These are phyloP conservation scores for Elysia chlorotica DNA, from an alignment of 1,140 invertebrate species.

Conservation along the genomic window DNA sequence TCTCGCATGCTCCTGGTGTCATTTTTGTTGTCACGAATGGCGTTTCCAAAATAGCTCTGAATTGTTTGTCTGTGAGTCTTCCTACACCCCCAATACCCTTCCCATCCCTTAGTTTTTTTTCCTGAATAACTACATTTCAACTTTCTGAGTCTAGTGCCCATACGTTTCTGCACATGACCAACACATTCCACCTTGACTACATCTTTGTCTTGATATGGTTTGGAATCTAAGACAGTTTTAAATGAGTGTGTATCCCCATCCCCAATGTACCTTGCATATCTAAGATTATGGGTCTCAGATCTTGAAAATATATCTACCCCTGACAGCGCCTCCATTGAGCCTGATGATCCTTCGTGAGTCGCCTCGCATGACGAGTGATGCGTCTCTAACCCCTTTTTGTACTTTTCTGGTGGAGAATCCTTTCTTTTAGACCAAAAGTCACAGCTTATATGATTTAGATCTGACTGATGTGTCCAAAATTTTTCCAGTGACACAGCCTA, in stretches of 20 bases:
- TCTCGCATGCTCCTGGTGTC: conserved; percentile 10
- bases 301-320: background rate
- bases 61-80: conserved; percentile 14
- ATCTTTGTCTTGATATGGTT: conserved; percentile 17
- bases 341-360: background rate
- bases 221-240: background rate
- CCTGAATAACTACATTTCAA: background rate
- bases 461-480: background rate
- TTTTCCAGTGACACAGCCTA: background rate
- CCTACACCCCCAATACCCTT: conserved; percentile 16
- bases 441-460: background rate
- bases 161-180: conserved; percentile 26
- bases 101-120: conserved; percentile 15
- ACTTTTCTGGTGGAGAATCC: background rate
- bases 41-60: conserved; percentile 15
- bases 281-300: background rate
- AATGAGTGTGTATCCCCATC: conserved; percentile 22
- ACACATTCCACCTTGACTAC: conserved; percentile 20
- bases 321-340: background rate
- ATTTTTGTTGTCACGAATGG: conserved; percentile 14
- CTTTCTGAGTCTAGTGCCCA: conserved; percentile 21
- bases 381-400: background rate
- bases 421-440: background rate
- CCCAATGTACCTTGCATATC: conserved; percentile 16
- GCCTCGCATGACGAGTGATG: background rate